Percentiles rank a stretch among this genome's conserved stretches.
These are phyloP conservation scores for Eueremaeus valkanovi DNA, from an alignment of 2,888 invertebrate species.

Conservation along the genomic window DNA sequence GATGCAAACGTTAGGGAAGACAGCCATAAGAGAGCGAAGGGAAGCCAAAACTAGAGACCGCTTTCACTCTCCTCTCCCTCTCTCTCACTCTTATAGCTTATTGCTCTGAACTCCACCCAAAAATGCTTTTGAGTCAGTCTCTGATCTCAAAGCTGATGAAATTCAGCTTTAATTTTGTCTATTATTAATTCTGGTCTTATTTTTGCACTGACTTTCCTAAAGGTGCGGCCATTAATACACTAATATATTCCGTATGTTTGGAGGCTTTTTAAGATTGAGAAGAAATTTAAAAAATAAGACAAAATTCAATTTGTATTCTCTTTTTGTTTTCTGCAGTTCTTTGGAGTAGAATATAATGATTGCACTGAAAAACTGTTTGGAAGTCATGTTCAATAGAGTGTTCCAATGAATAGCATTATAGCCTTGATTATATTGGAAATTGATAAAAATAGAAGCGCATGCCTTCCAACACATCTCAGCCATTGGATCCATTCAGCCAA, in stretches of 20 bases:
- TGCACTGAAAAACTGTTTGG: background rate
- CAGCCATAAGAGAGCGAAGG: background rate
- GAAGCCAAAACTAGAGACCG: background rate
- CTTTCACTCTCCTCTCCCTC: too few relatives aligned
- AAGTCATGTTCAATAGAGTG: background rate
- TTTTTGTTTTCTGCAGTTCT: background rate
- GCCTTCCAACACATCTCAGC: background rate
- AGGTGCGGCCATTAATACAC: background rate
- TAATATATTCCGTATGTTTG: too few relatives aligned
- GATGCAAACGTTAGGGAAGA: background rate
- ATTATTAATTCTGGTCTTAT: background rate
- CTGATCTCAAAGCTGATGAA: background rate
- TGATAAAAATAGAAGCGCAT: constrained; percentile 31
- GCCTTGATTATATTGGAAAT: constrained; percentile 16
- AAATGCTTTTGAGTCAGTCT: constrained; percentile 8
- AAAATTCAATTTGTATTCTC: background rate
- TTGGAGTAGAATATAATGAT: background rate
- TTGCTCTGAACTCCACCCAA: constrained; percentile 8
- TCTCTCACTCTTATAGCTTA: background rate
- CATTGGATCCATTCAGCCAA: background rate
- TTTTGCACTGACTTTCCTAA: background rate
- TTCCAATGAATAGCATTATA: constrained; percentile 31
- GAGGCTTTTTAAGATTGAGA: background rate
- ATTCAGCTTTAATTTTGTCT: background rate
- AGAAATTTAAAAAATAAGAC: background rate